These are phyloP conservation scores for Zeus faber DNA, from an alignment of 2,113 vertebrate genomes.

Conservation along the genomic window DNA sequence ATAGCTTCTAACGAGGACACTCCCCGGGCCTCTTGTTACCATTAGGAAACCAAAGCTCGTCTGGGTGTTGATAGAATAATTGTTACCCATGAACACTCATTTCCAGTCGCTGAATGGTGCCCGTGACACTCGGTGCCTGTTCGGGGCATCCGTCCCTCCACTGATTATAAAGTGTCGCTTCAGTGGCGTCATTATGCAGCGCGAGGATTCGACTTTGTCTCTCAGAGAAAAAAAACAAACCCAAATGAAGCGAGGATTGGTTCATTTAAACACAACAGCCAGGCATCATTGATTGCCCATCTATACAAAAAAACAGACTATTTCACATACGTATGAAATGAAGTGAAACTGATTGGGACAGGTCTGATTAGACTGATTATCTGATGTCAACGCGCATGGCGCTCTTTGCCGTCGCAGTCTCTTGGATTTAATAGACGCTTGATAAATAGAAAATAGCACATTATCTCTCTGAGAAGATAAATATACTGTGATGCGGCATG, in stretches of 20 bases:
- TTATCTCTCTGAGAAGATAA: no score
- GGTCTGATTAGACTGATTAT: no score
- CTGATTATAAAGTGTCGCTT: slow-evolving; percentile 6
- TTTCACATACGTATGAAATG: no score
- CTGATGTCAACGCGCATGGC: no score
- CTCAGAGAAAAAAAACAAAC: neutral
- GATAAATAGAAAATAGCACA: no score
- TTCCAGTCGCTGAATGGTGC: neutral
- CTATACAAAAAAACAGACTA: no score
- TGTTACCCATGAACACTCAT: slow-evolving; percentile 4
- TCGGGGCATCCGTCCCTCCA: neutral
- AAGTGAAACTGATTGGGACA: no score
- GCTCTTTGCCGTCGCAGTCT: no score
- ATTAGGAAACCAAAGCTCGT: slow-evolving; percentile 11
- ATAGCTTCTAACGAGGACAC: neutral
- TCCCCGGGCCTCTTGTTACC: neutral
- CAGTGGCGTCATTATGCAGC: slow-evolving; percentile 1
- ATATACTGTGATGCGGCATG: no score
- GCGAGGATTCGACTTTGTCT: neutral
- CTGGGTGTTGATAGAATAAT: slow-evolving; percentile 12
- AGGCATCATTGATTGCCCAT: no score
- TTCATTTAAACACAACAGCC: neutral
- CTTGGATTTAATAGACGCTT: no score
- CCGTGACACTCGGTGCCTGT: neutral
- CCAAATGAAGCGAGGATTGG: neutral